phyloP scores from a whole-genome alignment of 1,140 invertebrate species.

The Pteromalus puparum region DNA sequence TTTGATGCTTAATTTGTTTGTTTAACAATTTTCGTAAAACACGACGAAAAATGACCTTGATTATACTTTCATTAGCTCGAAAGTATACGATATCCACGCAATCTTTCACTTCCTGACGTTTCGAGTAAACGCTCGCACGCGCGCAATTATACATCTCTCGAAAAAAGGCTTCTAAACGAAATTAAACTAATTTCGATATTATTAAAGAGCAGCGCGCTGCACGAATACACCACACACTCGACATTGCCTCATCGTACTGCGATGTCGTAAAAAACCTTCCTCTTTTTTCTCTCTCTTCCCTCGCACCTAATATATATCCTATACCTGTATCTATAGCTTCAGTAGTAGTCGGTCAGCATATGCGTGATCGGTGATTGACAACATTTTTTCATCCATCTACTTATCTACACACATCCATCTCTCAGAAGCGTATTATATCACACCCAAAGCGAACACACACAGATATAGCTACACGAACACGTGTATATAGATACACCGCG shows the following conservation, averaged over 20 bases:
- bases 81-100: neutral
- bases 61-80: too few relatives aligned
- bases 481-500: too few relatives aligned
- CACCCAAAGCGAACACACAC: neutral
- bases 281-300: neutral
- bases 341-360: slow-evolving; percentile 2
- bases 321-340: neutral
- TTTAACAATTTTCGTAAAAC: slow-evolving; percentile 25
- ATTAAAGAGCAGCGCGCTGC: neutral
- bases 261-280: neutral
- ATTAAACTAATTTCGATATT: slow-evolving; percentile 39
- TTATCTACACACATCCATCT: slow-evolving; percentile 35
- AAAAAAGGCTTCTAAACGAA: neutral
- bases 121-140: too few relatives aligned
- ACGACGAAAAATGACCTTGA: too few relatives aligned
- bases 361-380: slow-evolving; percentile 49
- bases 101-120: neutral
- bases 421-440: too few relatives aligned
- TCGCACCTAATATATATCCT: neutral
- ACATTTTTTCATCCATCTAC: slow-evolving; percentile 47
- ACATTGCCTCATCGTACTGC: neutral
- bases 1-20: slow-evolving; percentile 5
- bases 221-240: neutral
- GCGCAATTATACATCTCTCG: too few relatives aligned
- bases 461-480: neutral